These are phyloP conservation scores for Magallana angulata DNA, from an alignment of 1,140 invertebrate genomes.

Conservation along the genomic window DNA sequence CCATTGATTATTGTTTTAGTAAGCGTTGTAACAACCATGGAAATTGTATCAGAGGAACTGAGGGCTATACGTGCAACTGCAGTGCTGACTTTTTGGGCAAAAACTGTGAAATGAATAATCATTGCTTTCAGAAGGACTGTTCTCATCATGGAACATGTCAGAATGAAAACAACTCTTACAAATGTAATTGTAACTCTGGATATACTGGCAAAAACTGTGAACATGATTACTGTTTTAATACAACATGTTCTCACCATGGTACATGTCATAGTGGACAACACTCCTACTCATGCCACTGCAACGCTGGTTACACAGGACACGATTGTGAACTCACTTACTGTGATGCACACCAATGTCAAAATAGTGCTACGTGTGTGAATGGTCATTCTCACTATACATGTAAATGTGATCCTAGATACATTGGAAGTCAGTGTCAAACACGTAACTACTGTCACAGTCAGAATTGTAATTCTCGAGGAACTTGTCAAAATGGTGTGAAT, in stretches of 20 bases:
- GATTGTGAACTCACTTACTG: slow-evolving; percentile 1
- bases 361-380: background rate
- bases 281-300: slow-evolving; percentile 41
- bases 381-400: background rate
- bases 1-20: too few species aligned
- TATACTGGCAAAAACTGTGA: background rate
- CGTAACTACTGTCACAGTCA: background rate
- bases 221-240: background rate
- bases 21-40: too few species aligned
- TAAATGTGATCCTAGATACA: background rate
- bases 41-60: too few species aligned
- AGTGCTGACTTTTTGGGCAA: background rate
- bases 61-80: background rate
- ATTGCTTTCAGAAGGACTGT: background rate
- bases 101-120: background rate
- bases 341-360: background rate
- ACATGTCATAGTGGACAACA: background rate
- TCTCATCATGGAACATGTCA: background rate
- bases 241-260: too few species aligned
- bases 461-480: background rate
- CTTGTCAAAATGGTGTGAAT: background rate
- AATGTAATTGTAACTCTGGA: background rate
- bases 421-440: slow-evolving; percentile 7
- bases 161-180: too few species aligned
- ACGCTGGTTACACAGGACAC: background rate